A percentile compares a stretch with the other conserved stretches of the same genome.
Conservation (phyloP, 2,113 vertebrate species). For the Helogale parvula region DNA sequence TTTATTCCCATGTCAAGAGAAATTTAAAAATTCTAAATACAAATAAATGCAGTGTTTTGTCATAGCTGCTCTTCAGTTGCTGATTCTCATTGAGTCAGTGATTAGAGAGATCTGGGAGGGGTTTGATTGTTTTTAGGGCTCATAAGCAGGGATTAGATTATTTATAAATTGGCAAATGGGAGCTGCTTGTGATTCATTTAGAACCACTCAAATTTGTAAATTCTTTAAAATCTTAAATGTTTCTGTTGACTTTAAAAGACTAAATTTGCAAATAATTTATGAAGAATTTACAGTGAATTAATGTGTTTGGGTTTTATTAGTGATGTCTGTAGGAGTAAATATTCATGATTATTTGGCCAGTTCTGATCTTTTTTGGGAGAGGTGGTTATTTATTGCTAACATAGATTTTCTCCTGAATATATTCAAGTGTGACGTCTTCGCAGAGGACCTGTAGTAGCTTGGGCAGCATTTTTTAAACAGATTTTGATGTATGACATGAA, state of each 20-base stretch:
- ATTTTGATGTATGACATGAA: slow-evolving; percentile 43
- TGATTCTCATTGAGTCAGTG: neutral
- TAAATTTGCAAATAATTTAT: slow-evolving; percentile 5
- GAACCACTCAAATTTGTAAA: slow-evolving; percentile 33
- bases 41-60: neutral
- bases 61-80: neutral
- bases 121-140: neutral
- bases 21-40: neutral
- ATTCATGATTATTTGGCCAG: neutral
- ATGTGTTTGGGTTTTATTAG: neutral
- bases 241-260: slow-evolving; percentile 23
- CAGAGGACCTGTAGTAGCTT: neutral
- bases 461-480: slow-evolving; percentile 49
- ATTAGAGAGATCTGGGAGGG: neutral
- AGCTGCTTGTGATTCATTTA: slow-evolving; percentile 38
- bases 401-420: slow-evolving; percentile 6
- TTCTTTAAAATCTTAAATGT: slow-evolving; percentile 31
- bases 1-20: neutral
- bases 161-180: slow-evolving; percentile 34
- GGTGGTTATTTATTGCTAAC: slow-evolving; percentile 1
- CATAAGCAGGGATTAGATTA: neutral
- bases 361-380: neutral
- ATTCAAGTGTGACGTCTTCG: slow-evolving; percentile 20
- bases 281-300: neutral
- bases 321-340: neutral